Conservation (phyloP, 2,888 invertebrate genomes). For the Nebria salina region DNA sequence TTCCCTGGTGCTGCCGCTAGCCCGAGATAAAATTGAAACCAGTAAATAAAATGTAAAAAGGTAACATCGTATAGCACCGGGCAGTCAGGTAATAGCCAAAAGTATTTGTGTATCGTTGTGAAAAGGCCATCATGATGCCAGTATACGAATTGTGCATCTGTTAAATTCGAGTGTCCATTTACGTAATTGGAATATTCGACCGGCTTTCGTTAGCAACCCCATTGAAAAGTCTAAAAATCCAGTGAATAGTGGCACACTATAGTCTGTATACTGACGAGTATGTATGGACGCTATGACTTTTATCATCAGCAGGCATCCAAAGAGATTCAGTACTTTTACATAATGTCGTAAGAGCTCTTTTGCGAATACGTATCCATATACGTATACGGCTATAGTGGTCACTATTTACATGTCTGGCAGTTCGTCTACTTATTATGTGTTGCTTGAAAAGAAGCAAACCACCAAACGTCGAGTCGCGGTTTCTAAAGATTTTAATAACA, state of each 20-base stretch:
- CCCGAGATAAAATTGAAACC: conserved; percentile 28
- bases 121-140: conserved; percentile 22
- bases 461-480: not conserved
- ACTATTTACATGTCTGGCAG: not conserved
- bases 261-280: not conserved
- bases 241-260: conserved; percentile 26
- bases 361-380: not conserved
- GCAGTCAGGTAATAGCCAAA: conserved; percentile 24
- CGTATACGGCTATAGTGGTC: not conserved
- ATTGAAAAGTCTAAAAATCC: conserved; percentile 59
- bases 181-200: conserved; percentile 62
- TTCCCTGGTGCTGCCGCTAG: not conserved
- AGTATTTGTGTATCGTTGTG: conserved; percentile 30
- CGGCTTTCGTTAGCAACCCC: conserved; percentile 56
- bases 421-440: not conserved
- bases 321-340: conserved; percentile 35
- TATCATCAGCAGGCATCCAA: conserved; percentile 18
- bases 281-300: conserved; percentile 12
- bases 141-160: conserved; percentile 52
- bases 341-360: conserved; percentile 14
- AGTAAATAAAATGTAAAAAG: conserved; percentile 39
- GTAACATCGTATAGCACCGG: conserved; percentile 10
- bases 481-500: not conserved
- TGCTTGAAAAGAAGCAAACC: not conserved
- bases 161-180: conserved; percentile 61